Evolutionary conservation across 2,888 invertebrate genomes (phyloP).

Genomic region (Cataglyphis altisquamis): DNA sequence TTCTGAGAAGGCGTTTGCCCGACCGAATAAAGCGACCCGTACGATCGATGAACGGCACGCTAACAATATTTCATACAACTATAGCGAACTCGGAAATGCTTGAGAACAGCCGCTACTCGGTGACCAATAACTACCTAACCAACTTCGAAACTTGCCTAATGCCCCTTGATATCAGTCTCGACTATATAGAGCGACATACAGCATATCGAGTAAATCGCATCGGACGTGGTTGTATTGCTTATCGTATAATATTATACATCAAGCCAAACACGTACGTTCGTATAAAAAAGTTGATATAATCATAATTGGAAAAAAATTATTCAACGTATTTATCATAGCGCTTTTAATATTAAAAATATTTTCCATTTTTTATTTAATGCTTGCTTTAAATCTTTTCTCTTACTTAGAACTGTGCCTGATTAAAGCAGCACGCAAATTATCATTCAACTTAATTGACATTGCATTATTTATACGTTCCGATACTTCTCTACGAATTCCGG

Average conservation of each 20-base stretch:
- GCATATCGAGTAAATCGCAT: conserved; percentile 24
- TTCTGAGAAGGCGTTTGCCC: conserved; percentile 35
- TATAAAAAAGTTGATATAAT: neutral
- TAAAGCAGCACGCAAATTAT: neutral
- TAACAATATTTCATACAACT: conserved; percentile 52
- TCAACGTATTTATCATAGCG: neutral
- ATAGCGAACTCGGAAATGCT: conserved; percentile 24
- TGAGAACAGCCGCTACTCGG: conserved; percentile 37
- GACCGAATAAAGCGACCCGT: conserved; percentile 35
- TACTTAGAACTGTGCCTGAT: neutral
- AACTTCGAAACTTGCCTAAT: conserved; percentile 52
- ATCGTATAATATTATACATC: conserved; percentile 1
- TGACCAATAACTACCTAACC: conserved; percentile 46
- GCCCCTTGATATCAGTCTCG: conserved; percentile 38
- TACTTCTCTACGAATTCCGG: neutral
- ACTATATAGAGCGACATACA: neutral
- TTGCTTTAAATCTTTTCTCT: neutral
- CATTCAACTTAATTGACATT: neutral
- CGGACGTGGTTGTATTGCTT: conserved; percentile 20
- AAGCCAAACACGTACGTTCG: neutral
- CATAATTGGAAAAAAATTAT: neutral
- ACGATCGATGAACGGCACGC: conserved; percentile 48
- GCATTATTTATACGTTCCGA: neutral
- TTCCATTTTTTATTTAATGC: neutral
- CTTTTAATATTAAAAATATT: neutral